Percentiles rank a stretch among this genome's conserved stretches.
These are phyloP conservation scores for Drosophila macrothrix DNA, from an alignment of 2,888 invertebrate genomes.

Conservation along the genomic window DNA sequence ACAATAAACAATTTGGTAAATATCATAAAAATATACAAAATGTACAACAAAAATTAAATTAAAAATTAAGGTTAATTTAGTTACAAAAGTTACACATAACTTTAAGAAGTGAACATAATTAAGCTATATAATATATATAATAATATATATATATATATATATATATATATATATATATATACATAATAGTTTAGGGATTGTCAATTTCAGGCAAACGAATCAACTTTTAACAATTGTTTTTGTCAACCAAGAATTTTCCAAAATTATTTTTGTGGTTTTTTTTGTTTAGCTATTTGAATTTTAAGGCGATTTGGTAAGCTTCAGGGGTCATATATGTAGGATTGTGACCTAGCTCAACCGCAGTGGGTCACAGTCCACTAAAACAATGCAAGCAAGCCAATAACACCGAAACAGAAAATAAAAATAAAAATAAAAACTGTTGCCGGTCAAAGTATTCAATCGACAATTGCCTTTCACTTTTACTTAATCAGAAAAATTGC, in stretches of 20 bases:
- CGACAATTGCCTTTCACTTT: constrained; percentile 49
- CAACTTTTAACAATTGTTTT: neutral
- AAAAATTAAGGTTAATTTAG: neutral
- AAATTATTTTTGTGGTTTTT: neutral
- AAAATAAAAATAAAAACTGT: constrained; percentile 4
- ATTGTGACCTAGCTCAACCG: constrained; percentile 3
- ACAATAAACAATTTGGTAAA: neutral
- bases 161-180: too few species aligned
- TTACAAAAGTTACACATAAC: too few species aligned
- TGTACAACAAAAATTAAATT: neutral
- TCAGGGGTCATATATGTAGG: neutral
- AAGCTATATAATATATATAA: neutral
- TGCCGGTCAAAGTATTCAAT: constrained; percentile 18
- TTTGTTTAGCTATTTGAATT: neutral
- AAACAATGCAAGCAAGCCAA: neutral
- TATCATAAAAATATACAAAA: neutral
- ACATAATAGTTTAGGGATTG: neutral
- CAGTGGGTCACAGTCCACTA: constrained; percentile 21
- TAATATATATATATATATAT: too few species aligned
- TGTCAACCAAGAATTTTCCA: neutral
- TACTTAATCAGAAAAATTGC: constrained; percentile 21
- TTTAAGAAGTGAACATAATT: too few species aligned
- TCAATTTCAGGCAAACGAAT: neutral
- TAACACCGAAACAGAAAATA: neutral
- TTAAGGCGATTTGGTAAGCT: neutral